These are phyloP conservation scores for Austrofundulus limnaeus DNA, from an alignment of 2,113 vertebrate species.

Conservation along the genomic window DNA sequence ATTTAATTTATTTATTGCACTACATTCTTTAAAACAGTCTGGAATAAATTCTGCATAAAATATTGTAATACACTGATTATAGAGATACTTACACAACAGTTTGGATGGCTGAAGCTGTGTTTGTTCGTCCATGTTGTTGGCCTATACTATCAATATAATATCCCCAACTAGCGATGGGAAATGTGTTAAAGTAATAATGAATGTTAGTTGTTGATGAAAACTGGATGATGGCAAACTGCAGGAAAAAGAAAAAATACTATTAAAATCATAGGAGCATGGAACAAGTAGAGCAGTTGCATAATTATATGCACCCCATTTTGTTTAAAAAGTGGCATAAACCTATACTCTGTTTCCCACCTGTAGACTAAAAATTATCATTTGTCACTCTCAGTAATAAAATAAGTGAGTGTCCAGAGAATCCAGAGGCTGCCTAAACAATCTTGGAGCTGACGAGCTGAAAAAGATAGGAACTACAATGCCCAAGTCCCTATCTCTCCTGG, in stretches of 20 bases:
- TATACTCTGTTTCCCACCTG: too few relatives aligned
- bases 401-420: too few relatives aligned
- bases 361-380: too few relatives aligned
- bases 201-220: fast-evolving
- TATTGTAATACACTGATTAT: background rate
- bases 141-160: fast-evolving
- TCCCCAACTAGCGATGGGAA: constrained; percentile 11
- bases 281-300: too few relatives aligned
- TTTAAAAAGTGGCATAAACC: too few relatives aligned
- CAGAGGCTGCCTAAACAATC: too few relatives aligned
- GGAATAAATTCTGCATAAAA: background rate
- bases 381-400: too few relatives aligned
- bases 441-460: too few relatives aligned
- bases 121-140: fast-evolving
- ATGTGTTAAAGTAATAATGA: constrained; percentile 49
- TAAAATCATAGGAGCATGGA: background rate
- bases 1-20: too few relatives aligned
- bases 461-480: too few relatives aligned
- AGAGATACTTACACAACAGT: constrained; percentile 64
- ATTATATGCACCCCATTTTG: too few relatives aligned
- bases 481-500: too few relatives aligned
- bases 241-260: background rate
- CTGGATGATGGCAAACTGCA: constrained; percentile 75
- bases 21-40: background rate
- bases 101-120: constrained; percentile 53